Conservation (phyloP, 2,888 invertebrate genomes). For the Cryptus armator region DNA sequence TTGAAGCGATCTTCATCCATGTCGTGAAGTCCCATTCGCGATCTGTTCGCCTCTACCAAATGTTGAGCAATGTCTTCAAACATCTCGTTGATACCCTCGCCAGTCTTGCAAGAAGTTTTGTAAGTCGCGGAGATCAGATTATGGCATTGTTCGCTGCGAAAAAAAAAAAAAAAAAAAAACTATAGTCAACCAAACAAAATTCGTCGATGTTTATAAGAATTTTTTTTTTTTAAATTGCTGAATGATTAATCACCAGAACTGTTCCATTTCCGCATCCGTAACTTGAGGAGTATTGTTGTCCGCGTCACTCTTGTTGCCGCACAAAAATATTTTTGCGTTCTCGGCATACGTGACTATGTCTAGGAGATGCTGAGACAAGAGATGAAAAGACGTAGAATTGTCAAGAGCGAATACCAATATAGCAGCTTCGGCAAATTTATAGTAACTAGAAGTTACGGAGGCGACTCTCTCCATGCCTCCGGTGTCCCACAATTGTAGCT, state of each 20-base stretch:
- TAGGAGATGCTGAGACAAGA: conserved; percentile 95
- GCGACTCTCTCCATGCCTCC: conserved; percentile 98
- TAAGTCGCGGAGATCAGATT: conserved; percentile 95
- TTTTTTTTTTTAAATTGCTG: neutral
- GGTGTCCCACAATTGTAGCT: conserved; percentile 98
- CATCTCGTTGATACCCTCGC: conserved; percentile 96
- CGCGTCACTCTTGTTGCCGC: conserved; percentile 96
- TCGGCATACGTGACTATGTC: conserved; percentile 98
- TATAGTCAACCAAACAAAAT: neutral
- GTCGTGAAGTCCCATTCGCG: conserved; percentile 93
- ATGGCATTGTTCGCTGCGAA: conserved; percentile 94
- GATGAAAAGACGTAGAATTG: conserved; percentile 96
- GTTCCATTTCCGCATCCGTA: conserved; percentile 94
- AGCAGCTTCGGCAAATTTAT: conserved; percentile 98
- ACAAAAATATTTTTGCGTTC: conserved; percentile 97
- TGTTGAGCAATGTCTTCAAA: conserved; percentile 95
- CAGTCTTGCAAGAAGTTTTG: conserved; percentile 95
- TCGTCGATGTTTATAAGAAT: neutral
- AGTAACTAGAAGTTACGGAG: conserved; percentile 97
- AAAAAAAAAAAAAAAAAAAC: conserved; percentile 29
- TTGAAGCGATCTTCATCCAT: conserved; percentile 93
- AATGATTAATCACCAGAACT: conserved; percentile 89
- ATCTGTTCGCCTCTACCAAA: conserved; percentile 92
- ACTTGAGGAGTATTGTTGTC: conserved; percentile 91
- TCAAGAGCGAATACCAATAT: conserved; percentile 96